Percentiles rank a stretch among this genome's conserved stretches.
phyloP scores from a whole-genome alignment of 2,113 vertebrate genomes.

The Tringa solitaria region DNA sequence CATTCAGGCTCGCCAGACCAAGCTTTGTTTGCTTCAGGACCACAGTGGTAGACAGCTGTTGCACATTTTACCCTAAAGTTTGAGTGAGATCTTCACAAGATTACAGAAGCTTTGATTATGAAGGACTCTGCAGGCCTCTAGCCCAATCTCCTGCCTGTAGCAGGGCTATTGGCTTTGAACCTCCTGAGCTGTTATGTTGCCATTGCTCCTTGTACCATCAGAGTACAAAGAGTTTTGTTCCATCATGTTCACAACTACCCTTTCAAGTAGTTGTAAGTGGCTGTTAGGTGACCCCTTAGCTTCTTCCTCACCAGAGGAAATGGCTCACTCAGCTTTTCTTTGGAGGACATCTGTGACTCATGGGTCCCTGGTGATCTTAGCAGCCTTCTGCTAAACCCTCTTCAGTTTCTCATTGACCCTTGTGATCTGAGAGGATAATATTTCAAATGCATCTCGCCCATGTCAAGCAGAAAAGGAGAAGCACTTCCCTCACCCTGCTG shows the following conservation, averaged over 20 bases:
- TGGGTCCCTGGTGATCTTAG: not conserved
- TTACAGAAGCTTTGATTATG: not conserved
- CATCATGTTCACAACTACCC: not conserved
- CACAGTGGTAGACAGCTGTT: slow-evolving; percentile 47
- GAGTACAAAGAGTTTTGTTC: not conserved
- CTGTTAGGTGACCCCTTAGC: not conserved
- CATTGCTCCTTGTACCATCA: not conserved
- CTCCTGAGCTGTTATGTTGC: not conserved
- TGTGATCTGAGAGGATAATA: not conserved
- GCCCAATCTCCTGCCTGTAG: not conserved
- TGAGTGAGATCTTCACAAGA: not conserved
- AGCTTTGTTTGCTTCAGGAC: slow-evolving; percentile 47
- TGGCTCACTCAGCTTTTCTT: not conserved
- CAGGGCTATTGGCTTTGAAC: not conserved
- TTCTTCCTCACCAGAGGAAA: not conserved
- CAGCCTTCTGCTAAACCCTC: not conserved
- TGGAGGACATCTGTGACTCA: not conserved
- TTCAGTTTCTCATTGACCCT: not conserved
- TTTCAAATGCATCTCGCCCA: not conserved
- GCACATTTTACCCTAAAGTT: not conserved
- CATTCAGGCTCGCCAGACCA: slow-evolving; percentile 29
- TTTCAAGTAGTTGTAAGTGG: not conserved
- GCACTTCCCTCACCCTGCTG: not conserved
- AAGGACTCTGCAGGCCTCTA: not conserved
- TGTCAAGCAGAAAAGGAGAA: not conserved